Percentiles rank a stretch among this genome's conserved stretches.
Evolutionary conservation across 2,888 invertebrate species (phyloP).

Genomic region (Crocallis elinguaria): DNA sequence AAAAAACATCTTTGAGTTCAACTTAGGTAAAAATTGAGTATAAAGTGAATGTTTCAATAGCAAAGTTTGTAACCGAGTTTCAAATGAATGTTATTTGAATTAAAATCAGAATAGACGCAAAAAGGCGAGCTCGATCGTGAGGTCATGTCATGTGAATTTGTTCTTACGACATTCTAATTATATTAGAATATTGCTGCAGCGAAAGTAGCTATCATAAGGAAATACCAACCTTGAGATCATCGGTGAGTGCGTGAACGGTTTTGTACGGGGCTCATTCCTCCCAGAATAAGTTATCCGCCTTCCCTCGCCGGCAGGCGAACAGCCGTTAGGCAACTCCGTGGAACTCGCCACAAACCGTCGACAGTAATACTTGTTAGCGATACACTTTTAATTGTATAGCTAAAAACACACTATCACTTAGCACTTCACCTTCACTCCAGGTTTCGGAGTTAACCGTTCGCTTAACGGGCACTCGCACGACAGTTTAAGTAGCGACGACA

Average conservation of each 20-base stretch:
- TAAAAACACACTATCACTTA: conserved; percentile 82
- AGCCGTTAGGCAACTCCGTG: conserved; percentile 76
- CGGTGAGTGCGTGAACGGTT: conserved; percentile 79
- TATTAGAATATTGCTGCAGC: conserved; percentile 3
- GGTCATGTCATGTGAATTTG: conserved; percentile 66
- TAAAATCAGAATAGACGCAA: conserved; percentile 68
- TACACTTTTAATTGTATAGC: conserved; percentile 80
- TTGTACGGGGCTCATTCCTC: conserved; percentile 84
- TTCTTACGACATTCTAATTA: conserved; percentile 63
- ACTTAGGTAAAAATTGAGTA: conserved; percentile 1
- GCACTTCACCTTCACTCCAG: conserved; percentile 78
- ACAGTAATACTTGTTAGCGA: conserved; percentile 77
- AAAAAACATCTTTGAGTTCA: too few relatives aligned
- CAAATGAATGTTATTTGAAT: conserved; percentile 56
- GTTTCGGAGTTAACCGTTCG: conserved; percentile 71
- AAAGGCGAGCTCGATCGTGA: conserved; percentile 67
- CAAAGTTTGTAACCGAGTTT: conserved; percentile 26
- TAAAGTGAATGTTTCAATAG: conserved; percentile 53
- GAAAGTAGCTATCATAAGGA: conserved; percentile 17
- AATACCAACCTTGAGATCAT: conserved; percentile 79
- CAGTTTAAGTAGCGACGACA: conserved; percentile 73
- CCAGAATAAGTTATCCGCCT: conserved; percentile 77
- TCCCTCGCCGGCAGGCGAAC: conserved; percentile 80
- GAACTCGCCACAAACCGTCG: conserved; percentile 69
- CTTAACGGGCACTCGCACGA: conserved; percentile 74